Evolutionary conservation across 2,888 invertebrate genomes (phyloP).

Genomic region (Gymnosoma rotundatum): DNA sequence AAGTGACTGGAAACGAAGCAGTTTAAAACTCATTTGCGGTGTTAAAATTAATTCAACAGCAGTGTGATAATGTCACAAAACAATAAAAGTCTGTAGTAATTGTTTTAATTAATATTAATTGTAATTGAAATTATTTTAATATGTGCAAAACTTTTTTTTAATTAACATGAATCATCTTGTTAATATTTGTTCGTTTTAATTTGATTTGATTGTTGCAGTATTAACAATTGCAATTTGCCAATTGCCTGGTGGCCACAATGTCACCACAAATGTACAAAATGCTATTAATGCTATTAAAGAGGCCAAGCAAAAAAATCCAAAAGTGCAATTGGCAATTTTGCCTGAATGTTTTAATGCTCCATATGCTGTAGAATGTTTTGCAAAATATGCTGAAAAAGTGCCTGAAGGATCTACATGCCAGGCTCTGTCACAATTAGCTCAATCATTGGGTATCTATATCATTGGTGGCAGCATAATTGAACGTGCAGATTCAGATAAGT

Average conservation of each 20-base stretch:
- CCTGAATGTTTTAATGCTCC: slow-evolving; percentile 98
- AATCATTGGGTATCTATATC: slow-evolving; percentile 88
- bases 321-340: slow-evolving; percentile 84
- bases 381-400: slow-evolving; percentile 92
- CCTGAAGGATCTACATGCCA: slow-evolving; percentile 90
- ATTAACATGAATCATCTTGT: not conserved
- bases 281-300: slow-evolving; percentile 75
- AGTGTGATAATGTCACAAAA: slow-evolving; percentile 44
- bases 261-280: slow-evolving; percentile 74
- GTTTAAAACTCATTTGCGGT: not conserved
- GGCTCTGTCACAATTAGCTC: slow-evolving; percentile 89
- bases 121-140: not conserved
- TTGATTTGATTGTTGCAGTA: slow-evolving; percentile 65
- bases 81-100: slow-evolving; percentile 52
- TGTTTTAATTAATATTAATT: not conserved
- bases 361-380: slow-evolving; percentile 91
- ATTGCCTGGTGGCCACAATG: slow-evolving; percentile 74
- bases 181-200: not conserved
- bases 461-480: slow-evolving; percentile 97
- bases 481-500: slow-evolving; percentile 84
- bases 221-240: slow-evolving; percentile 76
- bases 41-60: not conserved
- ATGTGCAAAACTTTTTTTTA: not conserved
- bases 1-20: not conserved
- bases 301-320: slow-evolving; percentile 76